Base-by-base conservation (phyloP, 2,888 invertebrate species). In the Coelopa pilipes region DNA sequence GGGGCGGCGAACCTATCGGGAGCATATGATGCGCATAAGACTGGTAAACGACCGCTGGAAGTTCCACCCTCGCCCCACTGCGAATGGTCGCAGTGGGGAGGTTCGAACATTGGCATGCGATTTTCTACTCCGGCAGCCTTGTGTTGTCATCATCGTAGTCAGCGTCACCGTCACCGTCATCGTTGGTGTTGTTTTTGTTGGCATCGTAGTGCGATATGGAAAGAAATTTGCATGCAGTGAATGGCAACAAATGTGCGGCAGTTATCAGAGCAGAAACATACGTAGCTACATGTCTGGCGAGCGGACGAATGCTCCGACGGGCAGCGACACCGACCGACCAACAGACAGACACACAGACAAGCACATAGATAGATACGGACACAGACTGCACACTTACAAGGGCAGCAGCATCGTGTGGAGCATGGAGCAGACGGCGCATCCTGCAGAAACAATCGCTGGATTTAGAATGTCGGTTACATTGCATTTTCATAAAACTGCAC, bases 221-320 rank as follows among this genome's bases (percentile, higher is more conserved):
- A 46, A 46, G 66, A 72, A 72, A 72, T 72, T 72, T 73, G 59
- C 49, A 60, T 45, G 62, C 53, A 53, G 21, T 74, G 75, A 76
- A 78, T 71, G 77, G 70, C 74, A 77, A 77, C 75, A 77, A 77
- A 73, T 55, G 45, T 76, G 76, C 75, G 76, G 75, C 73, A 73
- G 74, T 78, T 78, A 78, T 78, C 77, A 76, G 77, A 78, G 77
- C 78, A 77, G 76, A 78, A 78, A 77, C 74, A 78, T 66, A 66
- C 50, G 24, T 50, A 50, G 34, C 34, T 34, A 34, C 34, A 34
- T 34, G 34, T 34, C 47, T 45, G 9, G 19, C 17, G 46, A 12
- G 45, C 19, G 65, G 46, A 17, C 65, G 46, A 17, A 13, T 9
- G 65, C 10, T 11, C 10, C 21, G 57, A 34, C 34, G 57, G 24